These are phyloP conservation scores for Trichomycterus rosablanca DNA, from an alignment of 2,113 vertebrate genomes.

Conservation along the genomic window DNA sequence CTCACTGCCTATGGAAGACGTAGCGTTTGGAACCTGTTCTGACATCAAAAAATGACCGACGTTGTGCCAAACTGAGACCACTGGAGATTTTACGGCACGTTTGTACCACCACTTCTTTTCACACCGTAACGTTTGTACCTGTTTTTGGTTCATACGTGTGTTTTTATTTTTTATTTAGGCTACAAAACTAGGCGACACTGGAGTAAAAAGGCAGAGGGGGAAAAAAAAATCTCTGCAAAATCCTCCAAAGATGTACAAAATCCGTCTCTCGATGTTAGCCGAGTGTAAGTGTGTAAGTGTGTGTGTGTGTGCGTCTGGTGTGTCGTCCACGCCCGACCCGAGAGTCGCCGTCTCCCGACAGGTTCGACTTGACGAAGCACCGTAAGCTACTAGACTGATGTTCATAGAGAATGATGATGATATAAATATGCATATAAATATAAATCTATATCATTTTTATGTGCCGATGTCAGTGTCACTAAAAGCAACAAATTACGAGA, in stretches of 20 bases:
- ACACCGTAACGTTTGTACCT: conserved; percentile 58
- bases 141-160: conserved; percentile 55
- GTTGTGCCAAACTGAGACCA: conserved; percentile 69
- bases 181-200: conserved; percentile 54
- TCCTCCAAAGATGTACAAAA: conserved; percentile 70
- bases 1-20: conserved; percentile 97
- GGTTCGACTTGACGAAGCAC: conserved; percentile 63
- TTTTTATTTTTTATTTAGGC: conserved; percentile 51
- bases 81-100: conserved; percentile 51
- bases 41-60: conserved; percentile 52
- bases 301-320: conserved; percentile 54
- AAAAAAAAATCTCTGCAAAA: conserved; percentile 50
- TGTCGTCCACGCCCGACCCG: conserved; percentile 62
- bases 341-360: conserved; percentile 64
- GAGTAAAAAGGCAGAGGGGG: conserved; percentile 47
- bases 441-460: conserved; percentile 77
- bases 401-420: conserved; percentile 72
- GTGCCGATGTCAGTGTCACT: conserved; percentile 75
- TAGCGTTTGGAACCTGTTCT: conserved; percentile 62
- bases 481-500: conserved; percentile 67
- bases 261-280: conserved; percentile 66
- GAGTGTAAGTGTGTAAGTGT: too few relatives aligned
- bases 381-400: conserved; percentile 65
- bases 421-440: conserved; percentile 69
- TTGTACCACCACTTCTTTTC: conserved; percentile 54